Evolutionary conservation across 2,888 invertebrate species (phyloP).

Genomic region (Conomelus anceps): DNA sequence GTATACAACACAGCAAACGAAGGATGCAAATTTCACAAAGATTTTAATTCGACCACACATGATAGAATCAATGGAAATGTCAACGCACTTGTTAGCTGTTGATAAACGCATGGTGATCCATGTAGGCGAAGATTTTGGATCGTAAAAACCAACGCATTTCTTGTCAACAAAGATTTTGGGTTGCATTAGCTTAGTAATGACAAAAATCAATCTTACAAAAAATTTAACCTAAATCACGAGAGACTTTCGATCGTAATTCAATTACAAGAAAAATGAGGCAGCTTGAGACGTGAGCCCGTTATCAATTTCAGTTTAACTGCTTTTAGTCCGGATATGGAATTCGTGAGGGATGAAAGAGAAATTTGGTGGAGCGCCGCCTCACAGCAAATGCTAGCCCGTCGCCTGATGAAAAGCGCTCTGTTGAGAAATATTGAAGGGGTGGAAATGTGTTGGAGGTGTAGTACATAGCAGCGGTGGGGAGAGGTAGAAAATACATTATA

Average conservation of each 20-base stretch:
- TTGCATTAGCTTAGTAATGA: too few species aligned
- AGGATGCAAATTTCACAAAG: too few species aligned
- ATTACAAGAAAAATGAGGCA: not conserved
- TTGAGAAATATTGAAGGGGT: not conserved
- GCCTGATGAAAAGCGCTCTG: not conserved
- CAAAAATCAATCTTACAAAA: not conserved
- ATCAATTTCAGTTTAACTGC: not conserved
- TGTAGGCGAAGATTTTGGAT: too few species aligned
- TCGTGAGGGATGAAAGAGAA: not conserved
- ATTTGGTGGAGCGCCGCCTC: not conserved
- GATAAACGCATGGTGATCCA: too few species aligned
- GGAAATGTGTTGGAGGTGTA: too few species aligned
- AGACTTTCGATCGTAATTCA: not conserved
- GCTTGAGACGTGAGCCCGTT: not conserved
- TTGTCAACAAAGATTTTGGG: too few species aligned
- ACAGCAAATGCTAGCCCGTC: not conserved
- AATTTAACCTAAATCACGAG: not conserved
- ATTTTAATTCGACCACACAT: too few species aligned
- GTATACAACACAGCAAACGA: too few species aligned
- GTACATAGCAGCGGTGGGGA: not conserved
- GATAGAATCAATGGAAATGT: too few species aligned
- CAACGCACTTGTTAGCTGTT: too few species aligned
- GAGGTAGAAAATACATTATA: not conserved
- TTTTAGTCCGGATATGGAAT: not conserved
- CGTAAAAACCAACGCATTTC: too few species aligned